Conservation (phyloP, 2,888 invertebrate genomes). For the Lobophora halterata region DNA sequence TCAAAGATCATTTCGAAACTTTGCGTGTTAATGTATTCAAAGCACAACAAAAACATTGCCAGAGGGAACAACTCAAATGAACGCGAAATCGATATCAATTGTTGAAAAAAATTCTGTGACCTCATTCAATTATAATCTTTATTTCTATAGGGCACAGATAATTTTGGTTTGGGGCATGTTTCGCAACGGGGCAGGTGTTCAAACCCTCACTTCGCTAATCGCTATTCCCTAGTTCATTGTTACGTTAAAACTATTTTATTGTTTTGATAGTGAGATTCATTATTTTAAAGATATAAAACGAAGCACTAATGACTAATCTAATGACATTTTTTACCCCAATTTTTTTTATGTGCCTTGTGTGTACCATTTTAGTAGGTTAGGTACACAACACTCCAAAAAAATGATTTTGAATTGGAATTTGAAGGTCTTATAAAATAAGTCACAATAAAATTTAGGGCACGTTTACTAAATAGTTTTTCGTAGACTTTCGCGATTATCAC, state of each 20-base stretch:
- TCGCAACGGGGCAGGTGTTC: constrained; percentile 24
- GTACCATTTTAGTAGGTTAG: no score
- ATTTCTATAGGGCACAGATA: not conserved
- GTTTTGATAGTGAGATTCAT: constrained; percentile 14
- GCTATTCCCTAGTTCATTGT: constrained; percentile 12
- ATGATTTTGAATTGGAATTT: no score
- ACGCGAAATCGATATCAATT: constrained; percentile 15
- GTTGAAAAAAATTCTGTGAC: constrained; percentile 4
- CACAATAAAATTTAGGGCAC: no score
- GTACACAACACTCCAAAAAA: no score
- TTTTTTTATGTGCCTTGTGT: no score
- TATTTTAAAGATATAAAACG: constrained; percentile 20
- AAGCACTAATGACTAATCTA: no score
- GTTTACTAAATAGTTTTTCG: no score
- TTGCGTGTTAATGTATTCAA: not conserved
- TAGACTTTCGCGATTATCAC: no score
- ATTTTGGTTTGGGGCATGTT: constrained; percentile 2
- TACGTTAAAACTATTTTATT: no score
- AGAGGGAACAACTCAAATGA: constrained; percentile 1
- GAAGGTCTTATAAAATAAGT: no score
- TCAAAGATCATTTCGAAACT: constrained; percentile 7
- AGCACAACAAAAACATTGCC: constrained; percentile 4
- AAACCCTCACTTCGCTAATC: constrained; percentile 25
- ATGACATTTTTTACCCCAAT: no score
- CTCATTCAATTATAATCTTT: constrained; percentile 8